Evolutionary conservation across 37 sponge, comb jelly and placozoan species (phyloP).

Genomic region (Sycon ciliatum): DNA sequence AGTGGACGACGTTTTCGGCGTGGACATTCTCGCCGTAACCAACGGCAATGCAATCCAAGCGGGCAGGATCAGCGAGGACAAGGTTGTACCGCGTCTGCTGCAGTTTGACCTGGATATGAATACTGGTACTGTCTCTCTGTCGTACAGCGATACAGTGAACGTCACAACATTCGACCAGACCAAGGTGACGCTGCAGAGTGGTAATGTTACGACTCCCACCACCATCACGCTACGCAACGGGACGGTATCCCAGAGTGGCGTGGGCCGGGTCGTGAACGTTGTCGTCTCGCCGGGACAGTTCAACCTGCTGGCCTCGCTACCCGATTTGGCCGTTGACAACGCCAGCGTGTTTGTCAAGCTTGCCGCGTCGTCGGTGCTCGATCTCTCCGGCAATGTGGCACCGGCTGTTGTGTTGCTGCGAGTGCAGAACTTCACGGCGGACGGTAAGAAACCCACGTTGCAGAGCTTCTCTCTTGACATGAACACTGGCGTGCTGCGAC

Average conservation of each 20-base stretch:
- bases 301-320: too few species aligned
- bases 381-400: too few species aligned
- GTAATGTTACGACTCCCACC: too few species aligned
- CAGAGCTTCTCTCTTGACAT: slow-evolving; percentile 50
- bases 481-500: slow-evolving; percentile 42
- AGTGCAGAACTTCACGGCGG: slow-evolving; percentile 35
- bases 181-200: slow-evolving; percentile 25
- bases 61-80: slow-evolving; percentile 41
- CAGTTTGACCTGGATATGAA: slow-evolving; percentile 64
- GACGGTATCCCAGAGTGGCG: too few species aligned
- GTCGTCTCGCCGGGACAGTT: too few species aligned
- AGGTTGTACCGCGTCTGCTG: slow-evolving; percentile 43
- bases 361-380: too few species aligned
- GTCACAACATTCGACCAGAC: slow-evolving; percentile 41
- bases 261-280: too few species aligned
- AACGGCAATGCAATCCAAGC: slow-evolving; percentile 72
- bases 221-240: too few species aligned
- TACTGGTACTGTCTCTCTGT: slow-evolving; percentile 41
- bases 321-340: too few species aligned
- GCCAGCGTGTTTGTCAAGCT: too few species aligned
- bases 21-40: slow-evolving; percentile 51
- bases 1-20: background rate
- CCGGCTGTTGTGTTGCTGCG: too few species aligned
- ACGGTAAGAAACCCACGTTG: slow-evolving; percentile 40
- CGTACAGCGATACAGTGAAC: slow-evolving; percentile 50